These are phyloP conservation scores for Dryas iulia DNA, from an alignment of 1,140 invertebrate species.

Conservation along the genomic window DNA sequence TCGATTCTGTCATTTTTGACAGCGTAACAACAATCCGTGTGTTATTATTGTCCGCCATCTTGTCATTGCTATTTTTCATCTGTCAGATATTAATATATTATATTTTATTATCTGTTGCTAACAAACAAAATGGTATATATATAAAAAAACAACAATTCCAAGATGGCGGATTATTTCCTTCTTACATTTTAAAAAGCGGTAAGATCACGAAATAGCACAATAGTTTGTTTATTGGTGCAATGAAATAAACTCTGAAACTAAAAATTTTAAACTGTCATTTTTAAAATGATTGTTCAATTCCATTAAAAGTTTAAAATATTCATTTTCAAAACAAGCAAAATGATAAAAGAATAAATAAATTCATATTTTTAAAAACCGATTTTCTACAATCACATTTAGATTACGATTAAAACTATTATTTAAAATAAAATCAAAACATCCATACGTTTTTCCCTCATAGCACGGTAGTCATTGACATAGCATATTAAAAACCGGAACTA, in stretches of 20 bases:
- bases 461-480: no score
- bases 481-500: no score
- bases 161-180: conserved; percentile 3
- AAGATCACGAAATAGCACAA: conserved; percentile 28
- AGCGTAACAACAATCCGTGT: background rate
- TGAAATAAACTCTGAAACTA: background rate
- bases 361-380: no score
- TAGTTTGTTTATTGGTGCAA: background rate
- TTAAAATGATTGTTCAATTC: background rate
- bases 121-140: background rate
- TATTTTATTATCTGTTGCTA: background rate
- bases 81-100: background rate
- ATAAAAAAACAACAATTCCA: conserved; percentile 6
- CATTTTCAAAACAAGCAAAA: background rate
- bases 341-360: background rate
- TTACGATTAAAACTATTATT: no score
- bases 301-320: background rate
- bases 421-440: no score
- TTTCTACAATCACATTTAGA: no score
- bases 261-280: background rate
- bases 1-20: background rate
- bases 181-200: conserved; percentile 26
- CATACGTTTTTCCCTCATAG: no score
- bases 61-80: background rate
- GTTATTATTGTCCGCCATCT: background rate